Conservation (phyloP, 2,113 vertebrate species). For the Micromys minutus region DNA sequence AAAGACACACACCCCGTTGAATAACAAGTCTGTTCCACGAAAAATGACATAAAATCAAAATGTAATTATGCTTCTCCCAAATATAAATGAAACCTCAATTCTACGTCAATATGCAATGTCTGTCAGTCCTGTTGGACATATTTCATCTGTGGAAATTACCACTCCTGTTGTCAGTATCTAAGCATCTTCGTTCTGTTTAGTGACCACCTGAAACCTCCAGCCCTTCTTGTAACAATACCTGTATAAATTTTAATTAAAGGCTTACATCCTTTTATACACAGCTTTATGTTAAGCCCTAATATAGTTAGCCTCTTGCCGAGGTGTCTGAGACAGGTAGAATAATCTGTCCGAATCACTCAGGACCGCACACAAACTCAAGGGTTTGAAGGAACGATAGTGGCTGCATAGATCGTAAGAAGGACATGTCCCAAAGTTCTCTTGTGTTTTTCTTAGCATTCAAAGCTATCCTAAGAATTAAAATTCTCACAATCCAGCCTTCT, state of each 20-base stretch:
- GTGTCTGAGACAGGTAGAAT: constrained; percentile 59
- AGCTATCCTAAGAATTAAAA: constrained; percentile 38
- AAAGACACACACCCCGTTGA: constrained; percentile 36
- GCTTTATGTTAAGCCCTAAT: background rate
- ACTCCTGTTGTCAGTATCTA: constrained; percentile 20
- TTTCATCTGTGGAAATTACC: constrained; percentile 50
- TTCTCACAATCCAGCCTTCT: background rate
- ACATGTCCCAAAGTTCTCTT: background rate
- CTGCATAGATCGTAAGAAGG: background rate
- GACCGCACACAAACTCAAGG: background rate
- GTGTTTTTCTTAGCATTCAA: constrained; percentile 56
- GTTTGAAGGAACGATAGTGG: constrained; percentile 39
- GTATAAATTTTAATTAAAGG: background rate
- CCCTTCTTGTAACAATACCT: constrained; percentile 44
- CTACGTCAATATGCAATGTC: constrained; percentile 55
- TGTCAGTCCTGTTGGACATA: constrained; percentile 45
- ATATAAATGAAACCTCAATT: constrained; percentile 67
- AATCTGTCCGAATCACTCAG: constrained; percentile 42
- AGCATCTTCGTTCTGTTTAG: constrained; percentile 23
- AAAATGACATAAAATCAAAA: constrained; percentile 75
- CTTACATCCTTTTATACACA: no score
- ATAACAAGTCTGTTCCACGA: constrained; percentile 57
- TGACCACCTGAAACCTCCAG: constrained; percentile 31
- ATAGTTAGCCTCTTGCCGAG: constrained; percentile 60
- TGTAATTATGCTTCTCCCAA: constrained; percentile 62